Evolutionary conservation across 2,797 vertebrate species (phyloP), one percentile per base, ranked within the genome.

Genomic region (Myotis myotis): DNA sequence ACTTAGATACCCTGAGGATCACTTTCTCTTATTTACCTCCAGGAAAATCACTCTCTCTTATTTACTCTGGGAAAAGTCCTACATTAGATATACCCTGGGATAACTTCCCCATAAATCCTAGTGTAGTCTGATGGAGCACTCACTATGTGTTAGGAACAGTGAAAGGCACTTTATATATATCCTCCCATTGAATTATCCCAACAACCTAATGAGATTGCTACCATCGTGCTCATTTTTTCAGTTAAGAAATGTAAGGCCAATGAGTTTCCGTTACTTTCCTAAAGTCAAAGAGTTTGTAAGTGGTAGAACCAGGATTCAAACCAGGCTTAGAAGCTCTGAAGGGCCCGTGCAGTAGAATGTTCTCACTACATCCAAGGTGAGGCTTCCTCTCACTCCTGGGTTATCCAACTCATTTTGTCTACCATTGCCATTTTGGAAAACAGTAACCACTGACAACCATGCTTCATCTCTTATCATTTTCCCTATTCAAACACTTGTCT

Each of bases 21-120:
- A 87, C 76, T 94, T 94, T 80, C 44, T 74, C n/a, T 71, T 75
- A 57, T 92, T 93, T 92, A 89, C 38, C 11, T 79, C n/a, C 72
- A 68, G 30, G 53, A 36, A 95, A 89, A 95, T 85, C 57, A 86
- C 71, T 92, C 94, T 83, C 41, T 64, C 38, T 75, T 74, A 57
- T 93, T 92, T 92, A 89, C 11, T 82, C 36, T 86, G 70, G 33
- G 62, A 25, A 95, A 91, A 95, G 8, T 51, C 25, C 75, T 78
- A 66, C 36, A 47, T 95, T 93, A 74, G 51, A 38, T 53, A 79
- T 30, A 41, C 49, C 25, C 75, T 89, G 55, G 72, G 41, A 84
- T 70, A 82, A 70, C 6, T 6, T 86, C 57, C 57, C 30, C 64
- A 76, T 66, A 84, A 88, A 94, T 87, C 88, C 64, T 74, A 88